These are phyloP conservation scores for Anoplopoma fimbria DNA, from an alignment of 2,113 vertebrate genomes.

Conservation along the genomic window DNA sequence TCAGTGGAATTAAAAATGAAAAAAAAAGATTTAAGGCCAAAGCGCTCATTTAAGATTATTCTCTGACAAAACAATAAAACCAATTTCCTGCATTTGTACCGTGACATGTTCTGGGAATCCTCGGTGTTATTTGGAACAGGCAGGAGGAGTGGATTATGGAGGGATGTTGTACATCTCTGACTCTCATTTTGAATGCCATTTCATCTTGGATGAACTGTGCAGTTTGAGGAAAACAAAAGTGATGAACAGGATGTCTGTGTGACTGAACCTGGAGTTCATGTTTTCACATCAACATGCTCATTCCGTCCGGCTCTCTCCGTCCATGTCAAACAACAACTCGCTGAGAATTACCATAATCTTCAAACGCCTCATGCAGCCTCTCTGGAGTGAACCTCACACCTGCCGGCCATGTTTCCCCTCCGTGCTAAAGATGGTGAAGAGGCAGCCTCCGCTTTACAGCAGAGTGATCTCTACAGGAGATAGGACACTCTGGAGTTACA, in stretches of 20 bases:
- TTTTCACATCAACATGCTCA: background rate
- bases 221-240: constrained; percentile 12
- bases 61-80: constrained; percentile 12
- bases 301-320: background rate
- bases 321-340: background rate
- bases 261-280: background rate
- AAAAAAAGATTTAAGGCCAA: background rate
- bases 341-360: background rate
- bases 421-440: constrained; percentile 2
- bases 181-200: constrained; percentile 32
- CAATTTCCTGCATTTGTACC: constrained; percentile 23
- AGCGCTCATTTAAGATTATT: background rate
- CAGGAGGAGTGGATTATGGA: constrained; percentile 39
- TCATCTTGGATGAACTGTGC: constrained; percentile 7
- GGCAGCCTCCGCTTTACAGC: background rate
- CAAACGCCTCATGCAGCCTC: background rate
- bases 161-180: background rate
- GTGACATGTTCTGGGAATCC: constrained; percentile 29
- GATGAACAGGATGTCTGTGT: constrained; percentile 1
- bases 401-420: background rate
- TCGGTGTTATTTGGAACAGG: constrained; percentile 2
- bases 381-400: background rate
- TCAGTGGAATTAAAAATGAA: background rate
- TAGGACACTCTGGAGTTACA: no score
- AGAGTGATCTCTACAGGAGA: no score